Evolutionary conservation across 2,797 vertebrate species (phyloP).

Genomic region (Rousettus madagascariensis): DNA sequence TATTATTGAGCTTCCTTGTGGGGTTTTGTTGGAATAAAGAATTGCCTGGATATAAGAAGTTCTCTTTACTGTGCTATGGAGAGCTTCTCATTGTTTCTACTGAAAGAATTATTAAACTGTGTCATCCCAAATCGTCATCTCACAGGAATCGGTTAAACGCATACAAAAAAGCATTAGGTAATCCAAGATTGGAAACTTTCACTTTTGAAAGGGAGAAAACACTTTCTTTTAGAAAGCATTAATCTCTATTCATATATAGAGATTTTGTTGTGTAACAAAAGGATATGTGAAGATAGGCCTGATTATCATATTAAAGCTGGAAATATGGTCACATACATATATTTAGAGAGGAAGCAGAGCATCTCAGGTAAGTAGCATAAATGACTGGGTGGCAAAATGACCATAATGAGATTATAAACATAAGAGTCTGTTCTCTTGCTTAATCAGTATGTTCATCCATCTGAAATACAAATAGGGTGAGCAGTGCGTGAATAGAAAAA

Average conservation of each 20-base stretch:
- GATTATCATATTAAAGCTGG: background rate
- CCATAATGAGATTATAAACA: background rate
- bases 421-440: background rate
- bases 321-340: background rate
- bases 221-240: background rate
- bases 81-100: background rate
- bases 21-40: background rate
- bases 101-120: background rate
- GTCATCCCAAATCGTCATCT: background rate
- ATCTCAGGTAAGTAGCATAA: background rate
- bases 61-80: background rate
- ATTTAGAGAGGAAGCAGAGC: background rate
- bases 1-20: background rate
- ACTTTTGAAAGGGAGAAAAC: background rate
- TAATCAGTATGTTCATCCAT: background rate
- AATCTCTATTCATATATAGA: background rate
- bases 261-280: background rate
- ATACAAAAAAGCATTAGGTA: background rate
- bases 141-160: background rate
- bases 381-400: background rate
- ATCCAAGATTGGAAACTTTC: background rate
- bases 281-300: background rate
- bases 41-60: background rate
- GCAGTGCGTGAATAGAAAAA: background rate
- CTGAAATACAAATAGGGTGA: background rate